Base-by-base conservation (phyloP, 2,113 vertebrate species). In the Phrynocephalus versicolor region DNA sequence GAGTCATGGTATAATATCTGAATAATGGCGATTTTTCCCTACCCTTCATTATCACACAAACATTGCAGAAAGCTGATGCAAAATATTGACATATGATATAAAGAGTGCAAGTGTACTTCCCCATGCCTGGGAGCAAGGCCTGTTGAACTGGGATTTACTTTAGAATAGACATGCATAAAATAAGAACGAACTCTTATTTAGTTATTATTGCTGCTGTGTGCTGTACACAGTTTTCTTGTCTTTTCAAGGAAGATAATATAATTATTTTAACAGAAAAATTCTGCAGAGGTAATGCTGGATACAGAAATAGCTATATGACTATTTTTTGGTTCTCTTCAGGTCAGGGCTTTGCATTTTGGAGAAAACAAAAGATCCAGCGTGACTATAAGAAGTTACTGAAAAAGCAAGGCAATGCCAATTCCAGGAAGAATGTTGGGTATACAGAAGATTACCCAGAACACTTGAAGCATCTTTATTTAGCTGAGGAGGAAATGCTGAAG, bases 401-500 rank as follows among this genome's bases (percentile, higher is more conserved):
- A 69, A 99, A 94, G 80, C 93, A 97, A 75, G 96, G 81, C 82
- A 95, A 94, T 55, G 88, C 58, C 39, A 87, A 51, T n/a, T 74
- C 89, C 0, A 88, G 90, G 0, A 85, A 89, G 21, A 91, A 91
- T 71, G 23, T 90, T 16, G 87, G 94, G 6, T 98, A 97, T 82
- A 93, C 88, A 1, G 97, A 98, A 2, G 91, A 95, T 39, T 99
- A 98, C 35, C 99, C 98, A 5, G 98, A 99, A 58, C 98, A 99
- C 82, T 94, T 99, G 89, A 97, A 95, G 75, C 98, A 99, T 92
- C 97, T 99, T 25, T 99, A 99, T 74, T 16, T 97, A 85, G 98
- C 98, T 0, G 98, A 99, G 89, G 97, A 97, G 14, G 92, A 98
- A 93, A 96, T 90, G 87, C 94, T 98, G 25, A 97, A 90, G 95